Base-by-base conservation (phyloP, 2,113 vertebrate genomes). In the Pandion haliaetus region DNA sequence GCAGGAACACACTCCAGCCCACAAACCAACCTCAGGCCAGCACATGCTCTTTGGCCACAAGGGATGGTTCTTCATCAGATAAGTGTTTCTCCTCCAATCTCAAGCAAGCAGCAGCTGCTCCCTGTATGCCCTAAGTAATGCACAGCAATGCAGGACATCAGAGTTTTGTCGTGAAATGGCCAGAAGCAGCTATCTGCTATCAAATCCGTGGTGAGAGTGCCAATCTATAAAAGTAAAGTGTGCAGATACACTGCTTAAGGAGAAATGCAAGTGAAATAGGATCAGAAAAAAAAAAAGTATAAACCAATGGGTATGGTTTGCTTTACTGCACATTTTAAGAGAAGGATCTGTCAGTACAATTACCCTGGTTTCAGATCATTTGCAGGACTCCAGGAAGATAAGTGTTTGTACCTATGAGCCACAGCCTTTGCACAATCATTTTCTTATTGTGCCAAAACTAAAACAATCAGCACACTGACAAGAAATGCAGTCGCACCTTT, bases 131-230 rank as follows among this genome's bases (percentile, higher is more conserved):
- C 18, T 26, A 24, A 36, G n/a, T 28, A 32, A 36, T 9, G 12
- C 62, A 47, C 18, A 50, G 26, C 32, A 62, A 32, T 10, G 14
- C 25, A 61, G 45, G 20, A 38, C 25, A 19, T 45, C 6, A 38
- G 28, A 38, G 47, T n/a, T 66, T 59, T 49, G 38, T 47, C 45
- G n/a, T 25, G 19, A 40, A 82, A 28, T 19, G 26, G 21, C 25
- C 63, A 45, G 32, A 52, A 54, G 14, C 28, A 52, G 32, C 8
- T 28, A 65, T 14, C 36, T 57, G n/a, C 44, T 63, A 17, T 28
- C 18, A 71, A 57, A 47, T 8, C n/a, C n/a, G 31, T 0, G 0
- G 34, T 36, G 29, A 59, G 14, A 62, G 29, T 40, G n/a, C 14
- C 21, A 15, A 17, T 54, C 34, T 34, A 14, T 8, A 26, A n/a